Conservation (phyloP, 1,140 invertebrate genomes). For the Zaprionus capensis region DNA sequence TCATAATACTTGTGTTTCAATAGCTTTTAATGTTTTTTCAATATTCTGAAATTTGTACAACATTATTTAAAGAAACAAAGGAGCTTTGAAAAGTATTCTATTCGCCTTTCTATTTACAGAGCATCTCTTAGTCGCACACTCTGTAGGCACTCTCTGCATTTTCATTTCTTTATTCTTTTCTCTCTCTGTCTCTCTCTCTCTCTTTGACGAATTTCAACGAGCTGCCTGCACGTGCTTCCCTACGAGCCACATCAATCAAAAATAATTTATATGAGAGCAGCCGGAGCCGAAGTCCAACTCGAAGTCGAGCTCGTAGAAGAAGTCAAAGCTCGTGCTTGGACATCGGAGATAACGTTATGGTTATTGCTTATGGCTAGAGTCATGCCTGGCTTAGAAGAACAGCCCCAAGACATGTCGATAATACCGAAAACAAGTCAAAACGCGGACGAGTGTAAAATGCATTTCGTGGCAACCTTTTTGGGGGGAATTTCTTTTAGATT, state of each 20-base stretch:
- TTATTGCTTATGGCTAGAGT: constrained; percentile 41
- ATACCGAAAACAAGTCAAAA: constrained; percentile 19
- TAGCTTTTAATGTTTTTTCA: background rate
- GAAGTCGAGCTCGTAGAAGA: background rate
- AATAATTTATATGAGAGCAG: constrained; percentile 78
- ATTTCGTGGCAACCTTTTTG: constrained; percentile 36
- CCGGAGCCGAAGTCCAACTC: constrained; percentile 23
- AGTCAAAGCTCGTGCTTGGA: constrained; percentile 43
- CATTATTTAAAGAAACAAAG: background rate
- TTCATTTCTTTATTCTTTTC: constrained; percentile 29
- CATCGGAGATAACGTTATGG: constrained; percentile 55
- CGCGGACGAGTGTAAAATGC: constrained; percentile 37
- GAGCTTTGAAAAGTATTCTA: too few species aligned
- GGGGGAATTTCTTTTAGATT: constrained; percentile 24
- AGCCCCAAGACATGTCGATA: constrained; percentile 51
- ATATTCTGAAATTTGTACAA: background rate
- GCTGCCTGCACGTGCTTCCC: constrained; percentile 65
- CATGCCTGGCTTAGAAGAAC: constrained; percentile 29
- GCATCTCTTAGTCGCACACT: background rate
- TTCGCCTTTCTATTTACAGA: background rate
- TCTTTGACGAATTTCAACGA: constrained; percentile 60
- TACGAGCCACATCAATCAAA: constrained; percentile 74
- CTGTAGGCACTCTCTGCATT: background rate
- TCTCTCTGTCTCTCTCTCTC: constrained; percentile 14
- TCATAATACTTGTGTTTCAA: background rate